Evolutionary conservation across 2,888 invertebrate species (phyloP), one percentile per base, ranked within the genome.

Genomic region (Prionchulus punctatus): DNA sequence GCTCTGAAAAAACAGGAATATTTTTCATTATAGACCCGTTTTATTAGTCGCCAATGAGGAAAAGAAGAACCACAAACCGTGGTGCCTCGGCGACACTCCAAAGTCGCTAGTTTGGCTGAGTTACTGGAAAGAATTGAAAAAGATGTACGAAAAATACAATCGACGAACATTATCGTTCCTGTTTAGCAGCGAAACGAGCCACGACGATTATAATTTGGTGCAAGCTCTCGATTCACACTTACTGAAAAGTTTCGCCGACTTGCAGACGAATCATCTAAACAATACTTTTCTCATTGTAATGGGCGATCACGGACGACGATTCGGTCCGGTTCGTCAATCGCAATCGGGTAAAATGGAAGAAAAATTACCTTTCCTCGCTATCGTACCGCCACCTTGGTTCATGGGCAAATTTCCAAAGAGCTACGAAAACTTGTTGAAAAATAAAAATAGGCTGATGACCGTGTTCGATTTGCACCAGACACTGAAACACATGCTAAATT

Each of bases 241-340:
- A 4, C n/a, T n/a, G 7, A 7, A 54, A 4, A 7, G 7, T 23
- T 54, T 54, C 50, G 30, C 4, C 21, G 3, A 50, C 3, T 36
- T 30, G 28, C 23, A 3, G n/a, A 12, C 7, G n/a, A 47, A 18
- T 12, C 27, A 21, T 54, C 50, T 58, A 7, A 57, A 57, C 25
- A 58, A 57, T 31, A 57, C 57, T 3, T 30, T 57, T 18, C 21
- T 57, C 21, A 27, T 57, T 21, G 36, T 60, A 28, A 47, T 66
- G 60, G 70, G 71, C 55, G 72, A 72, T 56, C 72, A 72, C 57
- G 72, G 72, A 18, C 65, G 67, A 59, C 61, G 72, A 36, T 70
- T 69, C 54, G 71, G 71, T 3, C 57, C 59, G 30, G 66, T 70
- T 42, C 60, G 70, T 43, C 62, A 65, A 51, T 67, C 70, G 1